These are phyloP conservation scores for Sula dactylatra DNA, from an alignment of 2,113 vertebrate genomes.

Conservation along the genomic window DNA sequence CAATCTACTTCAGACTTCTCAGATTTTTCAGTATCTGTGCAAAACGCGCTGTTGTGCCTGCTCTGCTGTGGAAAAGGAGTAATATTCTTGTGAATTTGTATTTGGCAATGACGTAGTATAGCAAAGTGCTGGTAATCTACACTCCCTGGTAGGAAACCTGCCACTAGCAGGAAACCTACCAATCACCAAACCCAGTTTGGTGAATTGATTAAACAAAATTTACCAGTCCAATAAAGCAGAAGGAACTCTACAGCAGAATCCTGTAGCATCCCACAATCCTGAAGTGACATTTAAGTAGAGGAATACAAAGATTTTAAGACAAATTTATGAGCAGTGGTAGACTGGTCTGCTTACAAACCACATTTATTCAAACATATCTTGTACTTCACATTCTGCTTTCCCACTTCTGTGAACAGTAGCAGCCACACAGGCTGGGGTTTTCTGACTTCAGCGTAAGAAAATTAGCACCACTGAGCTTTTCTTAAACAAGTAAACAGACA, in stretches of 20 bases:
- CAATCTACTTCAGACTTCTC: not conserved
- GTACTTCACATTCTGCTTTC: not conserved
- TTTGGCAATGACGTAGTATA: not conserved
- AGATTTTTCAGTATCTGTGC: not conserved
- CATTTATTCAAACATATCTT: not conserved
- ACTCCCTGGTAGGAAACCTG: not conserved
- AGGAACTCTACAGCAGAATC: not conserved
- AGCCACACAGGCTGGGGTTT: rapidly evolving
- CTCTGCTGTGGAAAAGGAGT: not conserved
- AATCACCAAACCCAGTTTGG: not conserved
- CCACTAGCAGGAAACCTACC: not conserved
- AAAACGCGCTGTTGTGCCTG: not conserved
- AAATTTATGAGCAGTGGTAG: not conserved
- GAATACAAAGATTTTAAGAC: not conserved
- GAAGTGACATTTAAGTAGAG: not conserved
- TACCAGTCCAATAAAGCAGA: not conserved
- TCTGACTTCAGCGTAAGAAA: not conserved
- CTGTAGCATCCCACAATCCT: not conserved
- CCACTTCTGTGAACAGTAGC: not conserved
- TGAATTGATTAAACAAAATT: not conserved
- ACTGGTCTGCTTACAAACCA: not conserved
- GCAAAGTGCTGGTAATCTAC: not conserved
- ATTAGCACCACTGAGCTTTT: not conserved
- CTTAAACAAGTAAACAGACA: not conserved
- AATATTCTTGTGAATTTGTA: not conserved